These are phyloP conservation scores for Germaria angustata DNA, from an alignment of 2,888 invertebrate species.

Conservation along the genomic window DNA sequence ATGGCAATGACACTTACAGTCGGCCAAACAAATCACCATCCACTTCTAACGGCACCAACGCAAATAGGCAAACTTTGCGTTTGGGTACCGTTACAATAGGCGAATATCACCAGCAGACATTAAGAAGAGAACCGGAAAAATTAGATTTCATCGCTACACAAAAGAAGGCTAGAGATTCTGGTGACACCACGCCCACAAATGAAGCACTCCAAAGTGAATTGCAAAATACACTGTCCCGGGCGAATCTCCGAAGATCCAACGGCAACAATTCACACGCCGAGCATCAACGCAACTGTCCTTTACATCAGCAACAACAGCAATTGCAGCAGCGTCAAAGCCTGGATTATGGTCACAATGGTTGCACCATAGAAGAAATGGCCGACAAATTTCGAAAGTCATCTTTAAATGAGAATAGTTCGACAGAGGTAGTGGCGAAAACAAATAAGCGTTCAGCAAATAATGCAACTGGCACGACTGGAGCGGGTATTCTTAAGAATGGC, in stretches of 20 bases:
- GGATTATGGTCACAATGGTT: slow-evolving; percentile 63
- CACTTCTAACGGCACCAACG: slow-evolving; percentile 78
- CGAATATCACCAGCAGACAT: slow-evolving; percentile 83
- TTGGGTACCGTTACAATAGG: slow-evolving; percentile 86
- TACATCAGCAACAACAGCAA: slow-evolving; percentile 41
- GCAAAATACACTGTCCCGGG: slow-evolving; percentile 87
- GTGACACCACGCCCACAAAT: slow-evolving; percentile 79
- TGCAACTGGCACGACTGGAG: slow-evolving; percentile 62
- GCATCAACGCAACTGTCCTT: slow-evolving; percentile 75
- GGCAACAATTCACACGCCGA: slow-evolving; percentile 56
- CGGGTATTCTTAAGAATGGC: slow-evolving; percentile 81
- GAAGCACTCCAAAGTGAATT: slow-evolving; percentile 87
- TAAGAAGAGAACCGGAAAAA: slow-evolving; percentile 85
- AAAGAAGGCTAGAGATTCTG: slow-evolving; percentile 65
- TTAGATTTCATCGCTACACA: slow-evolving; percentile 83
- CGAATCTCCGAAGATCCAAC: slow-evolving; percentile 86
- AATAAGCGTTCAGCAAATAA: slow-evolving; percentile 19
- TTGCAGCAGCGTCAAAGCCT: slow-evolving; percentile 35
- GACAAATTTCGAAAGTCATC: slow-evolving; percentile 53
- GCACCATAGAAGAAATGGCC: slow-evolving; percentile 36
- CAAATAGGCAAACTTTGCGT: slow-evolving; percentile 83
- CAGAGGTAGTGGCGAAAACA: slow-evolving; percentile 40
- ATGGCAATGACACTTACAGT: slow-evolving; percentile 16
- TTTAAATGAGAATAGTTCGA: slow-evolving; percentile 52
- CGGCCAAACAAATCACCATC: slow-evolving; percentile 19